Conservation (phyloP, 1,140 invertebrate species). For the Neoseiulus cucumeris region DNA sequence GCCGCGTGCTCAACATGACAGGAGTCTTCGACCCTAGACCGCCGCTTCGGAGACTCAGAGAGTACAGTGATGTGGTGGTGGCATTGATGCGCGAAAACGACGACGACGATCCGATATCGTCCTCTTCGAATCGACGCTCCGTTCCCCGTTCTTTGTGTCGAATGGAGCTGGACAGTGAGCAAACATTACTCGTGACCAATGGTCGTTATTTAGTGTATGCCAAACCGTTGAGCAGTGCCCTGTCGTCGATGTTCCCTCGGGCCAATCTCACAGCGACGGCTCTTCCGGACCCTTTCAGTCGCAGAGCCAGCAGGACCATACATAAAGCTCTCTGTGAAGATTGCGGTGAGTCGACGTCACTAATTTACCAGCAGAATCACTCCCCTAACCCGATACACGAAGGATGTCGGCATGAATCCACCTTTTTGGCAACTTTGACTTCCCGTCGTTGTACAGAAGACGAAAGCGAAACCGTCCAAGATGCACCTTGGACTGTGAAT, state of each 20-base stretch:
- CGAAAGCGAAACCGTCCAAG: no score
- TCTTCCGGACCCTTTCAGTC: neutral
- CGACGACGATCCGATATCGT: no score
- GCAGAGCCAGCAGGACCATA: neutral
- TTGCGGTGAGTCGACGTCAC: neutral
- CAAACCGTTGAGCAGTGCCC: neutral
- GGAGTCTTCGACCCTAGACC: neutral
- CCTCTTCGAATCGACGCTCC: neutral
- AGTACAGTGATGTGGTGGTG: constrained; percentile 4
- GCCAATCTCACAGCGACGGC: neutral
- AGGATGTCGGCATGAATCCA: no score
- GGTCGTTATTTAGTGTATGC: constrained; percentile 7
- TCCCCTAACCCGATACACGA: no score
- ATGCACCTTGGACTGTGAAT: no score
- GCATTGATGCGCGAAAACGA: neutral
- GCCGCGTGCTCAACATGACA: neutral
- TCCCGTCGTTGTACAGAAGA: no score
- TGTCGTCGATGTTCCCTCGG: neutral
- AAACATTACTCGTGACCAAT: neutral
- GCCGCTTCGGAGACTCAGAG: neutral
- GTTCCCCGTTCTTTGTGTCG: neutral
- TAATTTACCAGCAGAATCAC: no score
- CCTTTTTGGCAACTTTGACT: no score
- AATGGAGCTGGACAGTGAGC: neutral
- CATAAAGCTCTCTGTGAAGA: neutral